phyloP scores from a whole-genome alignment of 2,888 invertebrate genomes.

The Drosophila leonis region DNA sequence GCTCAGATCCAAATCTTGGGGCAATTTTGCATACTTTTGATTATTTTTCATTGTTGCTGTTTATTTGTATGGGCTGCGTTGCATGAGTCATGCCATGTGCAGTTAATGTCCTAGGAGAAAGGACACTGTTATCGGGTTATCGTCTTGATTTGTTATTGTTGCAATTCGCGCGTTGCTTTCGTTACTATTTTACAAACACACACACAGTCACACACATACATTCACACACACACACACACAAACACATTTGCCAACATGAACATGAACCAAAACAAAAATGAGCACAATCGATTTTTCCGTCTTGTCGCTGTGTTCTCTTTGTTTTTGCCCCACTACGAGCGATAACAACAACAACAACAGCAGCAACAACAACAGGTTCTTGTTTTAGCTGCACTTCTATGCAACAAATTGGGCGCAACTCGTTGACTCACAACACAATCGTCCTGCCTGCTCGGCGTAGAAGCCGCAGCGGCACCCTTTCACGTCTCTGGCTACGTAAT shows the following conservation, averaged over 20 bases:
- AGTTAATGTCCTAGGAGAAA: slow-evolving; percentile 25
- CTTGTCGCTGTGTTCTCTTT: slow-evolving; percentile 39
- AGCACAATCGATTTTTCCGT: slow-evolving; percentile 83
- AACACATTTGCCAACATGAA: slow-evolving; percentile 21
- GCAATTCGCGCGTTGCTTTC: slow-evolving; percentile 36
- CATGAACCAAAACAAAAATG: slow-evolving; percentile 77
- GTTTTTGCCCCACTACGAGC: slow-evolving; percentile 40
- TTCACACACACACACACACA: slow-evolving; percentile 13
- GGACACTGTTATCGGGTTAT: slow-evolving; percentile 51
- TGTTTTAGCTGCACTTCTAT: slow-evolving; percentile 36
- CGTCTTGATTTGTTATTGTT: slow-evolving; percentile 49
- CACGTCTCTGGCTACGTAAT: slow-evolving; percentile 38
- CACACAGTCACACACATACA: slow-evolving; percentile 2
- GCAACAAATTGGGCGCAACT: slow-evolving; percentile 50
- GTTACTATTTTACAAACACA: slow-evolving; percentile 16
- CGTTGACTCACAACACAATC: slow-evolving; percentile 37
- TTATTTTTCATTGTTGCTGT: slow-evolving; percentile 83
- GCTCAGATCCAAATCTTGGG: slow-evolving; percentile 85
- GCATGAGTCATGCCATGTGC: slow-evolving; percentile 69
- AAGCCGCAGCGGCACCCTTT: slow-evolving; percentile 24
- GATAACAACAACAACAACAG: slow-evolving; percentile 56
- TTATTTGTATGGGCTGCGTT: slow-evolving; percentile 29
- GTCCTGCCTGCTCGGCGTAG: slow-evolving; percentile 19
- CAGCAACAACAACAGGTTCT: slow-evolving; percentile 72
- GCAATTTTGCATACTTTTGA: slow-evolving; percentile 85